Conservation (phyloP, 2,113 vertebrate species). For the Paratilapia polleni region DNA sequence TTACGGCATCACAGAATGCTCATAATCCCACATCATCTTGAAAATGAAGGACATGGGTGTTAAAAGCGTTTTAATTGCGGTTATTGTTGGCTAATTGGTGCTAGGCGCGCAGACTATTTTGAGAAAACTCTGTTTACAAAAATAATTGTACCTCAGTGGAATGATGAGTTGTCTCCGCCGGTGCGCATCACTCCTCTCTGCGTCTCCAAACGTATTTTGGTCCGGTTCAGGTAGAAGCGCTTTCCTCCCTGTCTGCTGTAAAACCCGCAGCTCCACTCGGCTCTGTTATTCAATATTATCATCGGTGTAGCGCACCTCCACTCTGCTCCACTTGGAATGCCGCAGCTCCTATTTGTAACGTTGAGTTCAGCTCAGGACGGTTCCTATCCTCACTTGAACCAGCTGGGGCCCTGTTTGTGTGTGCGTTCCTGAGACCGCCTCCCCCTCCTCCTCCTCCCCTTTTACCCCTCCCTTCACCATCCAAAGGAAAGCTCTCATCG, state of each 20-base stretch:
- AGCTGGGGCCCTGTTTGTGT: conserved; percentile 25
- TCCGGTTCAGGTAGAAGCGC: not conserved
- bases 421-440: conserved; percentile 40
- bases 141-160: conserved; percentile 21
- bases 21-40: not conserved
- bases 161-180: not conserved
- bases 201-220: not conserved
- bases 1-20: too few species aligned
- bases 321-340: conserved; percentile 73
- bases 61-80: not conserved
- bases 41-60: not conserved
- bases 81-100: not conserved
- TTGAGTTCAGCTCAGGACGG: conserved; percentile 81
- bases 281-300: conserved; percentile 61
- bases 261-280: conserved; percentile 9
- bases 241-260: not conserved
- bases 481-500: conserved; percentile 49
- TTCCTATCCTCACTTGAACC: conserved; percentile 78
- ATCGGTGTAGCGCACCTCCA: conserved; percentile 39
- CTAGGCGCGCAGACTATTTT: not conserved
- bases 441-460: not conserved
- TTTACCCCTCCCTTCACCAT: not conserved
- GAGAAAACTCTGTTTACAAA: not conserved
- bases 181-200: not conserved
- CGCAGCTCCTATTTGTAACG: conserved; percentile 80